Evolutionary conservation across 2,113 vertebrate genomes (phyloP), one percentile per base, ranked within the genome.

Genomic region (Notechis scutatus): DNA sequence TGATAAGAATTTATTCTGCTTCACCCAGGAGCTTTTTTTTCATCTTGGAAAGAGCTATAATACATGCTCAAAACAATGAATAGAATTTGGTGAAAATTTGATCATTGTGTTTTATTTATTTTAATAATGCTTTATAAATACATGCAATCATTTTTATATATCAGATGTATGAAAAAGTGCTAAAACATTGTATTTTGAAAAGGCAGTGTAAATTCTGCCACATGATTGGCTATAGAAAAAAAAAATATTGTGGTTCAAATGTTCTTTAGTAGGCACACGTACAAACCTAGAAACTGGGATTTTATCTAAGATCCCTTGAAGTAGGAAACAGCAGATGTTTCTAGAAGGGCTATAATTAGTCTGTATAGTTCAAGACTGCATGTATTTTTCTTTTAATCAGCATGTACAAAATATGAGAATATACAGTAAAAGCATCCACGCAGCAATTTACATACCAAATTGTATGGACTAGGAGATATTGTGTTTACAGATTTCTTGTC

Each of bases 271-370:
- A 90, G 45, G 20, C 85, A 50, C 20, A 90, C 54, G 52, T 87
- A n/a, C 69, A 85, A 89, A 90, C 39, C 87, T 87, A 55, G 64
- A 57, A 81, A 85, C 18, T 39, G 26, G 11, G 12, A 55, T 26
- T 61, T 90, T 92, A 85, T 92, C 88, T 90, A 34, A 61, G 55
- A 92, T 61, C 20, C 6, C 42, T 55, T 92, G 69, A 92, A 90
- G 92, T 85, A 90, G 59, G 26, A 55, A 55, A 85, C 92, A 85
- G 57, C 11, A 29, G 7, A 8, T 42, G 26, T 85, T 85, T 69
- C 54, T 90, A 85, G 56, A 50, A 85, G 18, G 26, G 39, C 26
- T 92, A 12, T 56, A 89, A 92, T 90, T 92, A 92, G 39, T 45
- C 42, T 8, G 26, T 24, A 12, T 47, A 21, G 47, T 85, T 90